Conservation (phyloP, 1,140 invertebrate species). For the Heliconius hermathena region DNA sequence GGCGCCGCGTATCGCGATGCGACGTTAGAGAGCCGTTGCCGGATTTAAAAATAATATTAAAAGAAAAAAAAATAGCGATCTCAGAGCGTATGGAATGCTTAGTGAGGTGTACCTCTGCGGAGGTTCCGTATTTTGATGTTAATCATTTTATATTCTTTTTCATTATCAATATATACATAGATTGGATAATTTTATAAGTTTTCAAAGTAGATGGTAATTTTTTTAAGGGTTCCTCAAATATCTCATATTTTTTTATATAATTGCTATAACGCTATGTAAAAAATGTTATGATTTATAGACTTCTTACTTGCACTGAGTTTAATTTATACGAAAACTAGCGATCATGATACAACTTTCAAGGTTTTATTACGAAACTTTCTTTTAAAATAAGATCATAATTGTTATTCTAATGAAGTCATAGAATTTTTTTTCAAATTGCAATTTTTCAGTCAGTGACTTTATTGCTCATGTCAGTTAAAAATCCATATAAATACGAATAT, state of each 20-base stretch:
- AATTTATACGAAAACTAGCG: slow-evolving; percentile 25
- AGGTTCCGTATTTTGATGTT: slow-evolving; percentile 42
- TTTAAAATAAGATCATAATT: slow-evolving; percentile 23
- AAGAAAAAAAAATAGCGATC: slow-evolving; percentile 54
- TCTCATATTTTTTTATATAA: no score
- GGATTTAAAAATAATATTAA: slow-evolving; percentile 71
- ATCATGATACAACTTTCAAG: slow-evolving; percentile 27
- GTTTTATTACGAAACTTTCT: slow-evolving; percentile 33
- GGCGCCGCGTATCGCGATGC: slow-evolving; percentile 50
- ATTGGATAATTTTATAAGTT: not conserved
- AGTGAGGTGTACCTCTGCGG: slow-evolving; percentile 30
- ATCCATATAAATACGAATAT: not conserved
- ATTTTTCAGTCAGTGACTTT: not conserved
- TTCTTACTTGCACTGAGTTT: not conserved
- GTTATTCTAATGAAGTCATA: not conserved
- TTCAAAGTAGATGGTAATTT: no score
- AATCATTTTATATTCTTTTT: not conserved
- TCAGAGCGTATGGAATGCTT: slow-evolving; percentile 51
- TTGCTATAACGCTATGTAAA: not conserved
- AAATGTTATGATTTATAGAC: not conserved
- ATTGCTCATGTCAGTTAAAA: not conserved
- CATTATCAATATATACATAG: not conserved
- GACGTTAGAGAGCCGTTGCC: slow-evolving; percentile 64
- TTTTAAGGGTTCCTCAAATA: no score
- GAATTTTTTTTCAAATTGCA: not conserved